Evolutionary conservation across 1,140 invertebrate genomes (phyloP).

Genomic region (Brachionus koreanus): DNA sequence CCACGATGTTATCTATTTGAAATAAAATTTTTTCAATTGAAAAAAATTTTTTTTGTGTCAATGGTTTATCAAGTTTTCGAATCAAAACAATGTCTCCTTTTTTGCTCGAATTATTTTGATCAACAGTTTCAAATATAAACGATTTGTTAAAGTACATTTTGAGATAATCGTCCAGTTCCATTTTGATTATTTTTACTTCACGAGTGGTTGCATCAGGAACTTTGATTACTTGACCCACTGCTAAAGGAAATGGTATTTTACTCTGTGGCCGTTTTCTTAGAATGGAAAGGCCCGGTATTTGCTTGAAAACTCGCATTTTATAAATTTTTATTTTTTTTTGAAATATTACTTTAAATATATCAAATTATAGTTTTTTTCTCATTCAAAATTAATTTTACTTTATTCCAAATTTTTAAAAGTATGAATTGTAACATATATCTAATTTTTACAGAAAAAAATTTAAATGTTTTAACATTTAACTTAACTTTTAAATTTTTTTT

Average conservation of each 20-base stretch:
- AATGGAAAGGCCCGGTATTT: background rate
- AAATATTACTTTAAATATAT: background rate
- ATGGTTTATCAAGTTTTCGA: slow-evolving; percentile 25
- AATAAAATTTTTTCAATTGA: slow-evolving; percentile 28
- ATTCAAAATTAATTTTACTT: background rate
- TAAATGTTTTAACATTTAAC: too few species aligned
- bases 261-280: background rate
- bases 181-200: slow-evolving; percentile 43
- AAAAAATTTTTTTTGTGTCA: slow-evolving; percentile 21
- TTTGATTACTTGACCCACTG: slow-evolving; percentile 29
- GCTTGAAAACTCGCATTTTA: slow-evolving; percentile 38
- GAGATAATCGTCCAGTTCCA: slow-evolving; percentile 27
- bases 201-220: background rate
- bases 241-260: slow-evolving; percentile 1
- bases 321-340: background rate
- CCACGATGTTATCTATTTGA: slow-evolving; percentile 9
- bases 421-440: too few species aligned
- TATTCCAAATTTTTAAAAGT: background rate
- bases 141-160: slow-evolving; percentile 45
- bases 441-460: too few species aligned
- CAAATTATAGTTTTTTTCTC: background rate
- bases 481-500: too few species aligned
- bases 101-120: background rate
- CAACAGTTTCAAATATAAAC: slow-evolving; percentile 3
- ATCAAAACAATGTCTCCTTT: slow-evolving; percentile 42